Evolutionary conservation across 2,888 invertebrate genomes (phyloP), one percentile per base, ranked within the genome.

Genomic region (Coelinius sp.): DNA sequence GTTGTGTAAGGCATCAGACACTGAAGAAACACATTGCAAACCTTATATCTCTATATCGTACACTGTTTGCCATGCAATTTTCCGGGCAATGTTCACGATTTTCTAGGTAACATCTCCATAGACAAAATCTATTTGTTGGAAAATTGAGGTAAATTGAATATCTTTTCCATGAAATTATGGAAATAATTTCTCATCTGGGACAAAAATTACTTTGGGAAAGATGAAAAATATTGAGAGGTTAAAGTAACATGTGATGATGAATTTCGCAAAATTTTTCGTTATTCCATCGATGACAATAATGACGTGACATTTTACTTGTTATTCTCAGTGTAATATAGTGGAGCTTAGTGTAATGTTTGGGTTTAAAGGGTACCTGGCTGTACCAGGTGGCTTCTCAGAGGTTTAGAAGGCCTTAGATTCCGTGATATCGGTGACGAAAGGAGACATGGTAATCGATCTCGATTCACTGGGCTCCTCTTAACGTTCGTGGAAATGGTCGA

Each of bases 401-500:
- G 71, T 70, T 72, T 68, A 71, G 71, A 63, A 41, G 38, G 24
- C 41, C 41, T 63, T 44, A 63, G 41, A 78, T 75, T 73, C 72
- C 73, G 72, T 68, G 75, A 74, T 78, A 78, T 78, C 76, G 70
- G 71, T 72, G 72, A 62, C 68, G 44, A 68, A 63, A 72, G 31
- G 31, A 68, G 63, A 72, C 64, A 63, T 68, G 67, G 56, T 68
- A 72, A 72, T 72, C 72, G 72, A 72, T 72, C 67, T 27, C 49
- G 62, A 71, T 71, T 71, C 52, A 71, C 66, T 6, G 31, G 46
- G 31, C 35, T 71, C 59, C 67, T 52, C 71, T 71, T 62, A 63
- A 46, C 52, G 62, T 71, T 71, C 71, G 62, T 71, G 67, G 22
- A 71, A 71, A 71, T 71, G 67, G 67, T 49, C 67, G 62, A 62